Conservation (phyloP, 2,113 vertebrate genomes). For the Motacilla tschutschensis region DNA sequence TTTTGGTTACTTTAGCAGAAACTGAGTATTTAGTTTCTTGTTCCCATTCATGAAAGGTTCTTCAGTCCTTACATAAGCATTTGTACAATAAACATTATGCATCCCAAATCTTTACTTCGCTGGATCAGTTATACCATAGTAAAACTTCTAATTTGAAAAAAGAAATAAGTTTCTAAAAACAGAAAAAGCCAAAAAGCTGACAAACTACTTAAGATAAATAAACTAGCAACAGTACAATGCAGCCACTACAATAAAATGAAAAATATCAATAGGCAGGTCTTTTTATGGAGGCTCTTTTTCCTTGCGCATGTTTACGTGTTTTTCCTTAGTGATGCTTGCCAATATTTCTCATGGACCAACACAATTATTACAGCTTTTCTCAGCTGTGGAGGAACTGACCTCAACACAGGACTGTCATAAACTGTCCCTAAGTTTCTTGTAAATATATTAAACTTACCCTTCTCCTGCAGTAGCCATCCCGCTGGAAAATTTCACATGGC, state of each 20-base stretch:
- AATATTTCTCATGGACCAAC: slow-evolving; percentile 23
- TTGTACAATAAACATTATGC: neutral
- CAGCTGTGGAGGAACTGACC: neutral
- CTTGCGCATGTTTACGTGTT: neutral
- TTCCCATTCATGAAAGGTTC: neutral
- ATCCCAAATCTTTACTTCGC: neutral
- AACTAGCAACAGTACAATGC: neutral
- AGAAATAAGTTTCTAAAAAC: neutral
- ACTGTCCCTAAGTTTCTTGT: neutral
- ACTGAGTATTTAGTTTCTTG: neutral
- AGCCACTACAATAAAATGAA: neutral
- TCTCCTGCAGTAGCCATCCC: neutral
- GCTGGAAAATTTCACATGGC: neutral
- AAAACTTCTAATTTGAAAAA: neutral
- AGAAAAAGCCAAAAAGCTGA: neutral
- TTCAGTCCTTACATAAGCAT: neutral
- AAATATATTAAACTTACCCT: neutral
- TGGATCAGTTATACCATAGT: neutral
- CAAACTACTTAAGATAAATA: neutral
- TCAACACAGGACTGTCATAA: neutral
- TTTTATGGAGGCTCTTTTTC: slow-evolving; percentile 8
- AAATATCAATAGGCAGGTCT: neutral
- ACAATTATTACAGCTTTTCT: neutral
- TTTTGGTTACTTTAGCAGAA: slow-evolving; percentile 12
- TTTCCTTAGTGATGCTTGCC: neutral